Evolutionary conservation across 2,113 vertebrate species (phyloP), one percentile per base, ranked within the genome.

Genomic region (Spea bombifrons): DNA sequence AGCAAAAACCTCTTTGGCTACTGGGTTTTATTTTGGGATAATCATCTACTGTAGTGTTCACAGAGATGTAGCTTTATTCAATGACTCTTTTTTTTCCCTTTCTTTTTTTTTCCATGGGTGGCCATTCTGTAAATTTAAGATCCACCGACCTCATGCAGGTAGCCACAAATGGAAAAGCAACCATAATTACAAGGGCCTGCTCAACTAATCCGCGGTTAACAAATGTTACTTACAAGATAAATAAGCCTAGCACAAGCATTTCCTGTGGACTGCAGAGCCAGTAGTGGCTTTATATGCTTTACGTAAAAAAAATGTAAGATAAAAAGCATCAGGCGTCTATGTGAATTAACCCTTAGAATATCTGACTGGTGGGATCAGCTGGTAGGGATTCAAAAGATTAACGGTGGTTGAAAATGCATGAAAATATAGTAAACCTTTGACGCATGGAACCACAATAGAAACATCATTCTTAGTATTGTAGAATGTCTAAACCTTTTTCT

Each of bases 81-180:
- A 85, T 87, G 30, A 30, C 78, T 87, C 85, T 80, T 81, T 59
- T 57, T 59, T 53, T 53, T 86, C 85, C 81, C 80, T 83, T 84
- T 80, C 91, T 53, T 53, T 86, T 85, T 80, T 81, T 83, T 84
- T 80, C 91, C 87, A 77, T 0, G 83, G 90, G 90, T 93, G 91
- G 91, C 89, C 91, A 92, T 87, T 84, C 87, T 84, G 84, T 88
- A 91, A 91, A 91, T 91, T 91, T 86, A 88, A 90, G 89, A 91
- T 90, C 89, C 85, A 84, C 87, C 86, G 88, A 88, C 82, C 84
- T 90, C 84, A 81, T 72, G 57, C 88, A 91, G 87, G 90, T 91
- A 88, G 88, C 86, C 89, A 73, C 87, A 90, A 92, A 91, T 83
- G 77, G 86, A 89, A 88, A 83, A 88, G 86, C 84, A 83, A 80